Evolutionary conservation across 2,888 invertebrate genomes (phyloP).

Genomic region (Trisateles emortualis): DNA sequence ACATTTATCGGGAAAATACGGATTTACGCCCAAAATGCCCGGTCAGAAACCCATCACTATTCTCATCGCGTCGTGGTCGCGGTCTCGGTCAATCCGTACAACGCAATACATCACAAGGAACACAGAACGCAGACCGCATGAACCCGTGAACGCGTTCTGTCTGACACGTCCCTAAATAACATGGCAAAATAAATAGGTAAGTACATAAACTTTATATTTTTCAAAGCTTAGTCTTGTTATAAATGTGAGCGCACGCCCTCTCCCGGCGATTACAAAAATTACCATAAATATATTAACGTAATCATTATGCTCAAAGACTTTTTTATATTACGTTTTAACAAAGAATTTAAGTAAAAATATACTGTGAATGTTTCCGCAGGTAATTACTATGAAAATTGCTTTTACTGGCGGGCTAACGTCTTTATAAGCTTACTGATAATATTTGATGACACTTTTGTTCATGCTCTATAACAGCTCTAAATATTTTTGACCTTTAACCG

Average conservation of each 20-base stretch:
- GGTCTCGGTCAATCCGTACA: too few species aligned
- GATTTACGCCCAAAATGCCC: too few species aligned
- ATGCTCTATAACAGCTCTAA: slow-evolving; percentile 10
- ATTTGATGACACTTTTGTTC: slow-evolving; percentile 45
- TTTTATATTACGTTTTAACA: slow-evolving; percentile 27
- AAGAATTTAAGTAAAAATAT: slow-evolving; percentile 40
- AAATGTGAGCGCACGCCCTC: slow-evolving; percentile 13
- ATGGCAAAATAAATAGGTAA: too few species aligned
- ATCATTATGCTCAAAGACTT: slow-evolving; percentile 32
- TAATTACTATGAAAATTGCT: slow-evolving; percentile 51
- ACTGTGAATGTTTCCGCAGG: slow-evolving; percentile 33
- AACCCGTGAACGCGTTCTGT: too few species aligned
- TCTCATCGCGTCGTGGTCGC: too few species aligned
- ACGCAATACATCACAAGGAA: too few species aligned
- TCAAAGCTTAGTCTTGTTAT: background rate
- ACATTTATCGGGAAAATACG: too few species aligned
- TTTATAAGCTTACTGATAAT: slow-evolving; percentile 51
- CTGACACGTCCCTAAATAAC: too few species aligned
- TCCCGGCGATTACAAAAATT: slow-evolving; percentile 34
- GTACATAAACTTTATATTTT: background rate
- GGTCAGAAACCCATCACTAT: too few species aligned
- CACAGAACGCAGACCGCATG: too few species aligned
- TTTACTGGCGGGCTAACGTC: slow-evolving; percentile 42
- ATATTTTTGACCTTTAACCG: slow-evolving; percentile 33
- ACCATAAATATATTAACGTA: slow-evolving; percentile 32